Conservation (phyloP, 1,140 invertebrate species). For the Ruditapes philippinarum region DNA sequence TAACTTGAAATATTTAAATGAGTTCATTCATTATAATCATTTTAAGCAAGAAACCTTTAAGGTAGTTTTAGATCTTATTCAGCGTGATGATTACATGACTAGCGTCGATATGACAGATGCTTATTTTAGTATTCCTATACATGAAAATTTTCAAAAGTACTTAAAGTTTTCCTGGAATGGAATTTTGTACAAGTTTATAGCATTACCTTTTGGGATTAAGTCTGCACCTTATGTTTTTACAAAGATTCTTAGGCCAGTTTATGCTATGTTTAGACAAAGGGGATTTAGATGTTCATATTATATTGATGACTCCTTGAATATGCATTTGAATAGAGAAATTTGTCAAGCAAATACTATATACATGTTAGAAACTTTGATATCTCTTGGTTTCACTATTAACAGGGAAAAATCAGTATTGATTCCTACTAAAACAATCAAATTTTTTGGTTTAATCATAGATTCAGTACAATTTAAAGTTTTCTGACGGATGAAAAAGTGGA, state of each 20-base stretch:
- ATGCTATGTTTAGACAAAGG: background rate
- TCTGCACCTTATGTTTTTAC: conserved; percentile 9
- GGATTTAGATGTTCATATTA: conserved; percentile 21
- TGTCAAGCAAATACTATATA: background rate
- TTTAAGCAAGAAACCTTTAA: conserved; percentile 51
- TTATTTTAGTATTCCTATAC: conserved; percentile 25
- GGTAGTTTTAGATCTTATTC: conserved; percentile 42
- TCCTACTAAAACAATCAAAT: too few species aligned
- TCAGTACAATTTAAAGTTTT: too few species aligned
- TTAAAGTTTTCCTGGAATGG: conserved; percentile 29
- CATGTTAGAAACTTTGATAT: background rate
- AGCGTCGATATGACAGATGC: conserved; percentile 31
- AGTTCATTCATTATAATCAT: conserved; percentile 36
- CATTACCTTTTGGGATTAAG: background rate
- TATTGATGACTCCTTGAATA: conserved; percentile 29
- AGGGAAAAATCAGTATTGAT: too few species aligned
- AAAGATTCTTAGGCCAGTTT: conserved; percentile 14
- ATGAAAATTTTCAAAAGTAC: conserved; percentile 17
- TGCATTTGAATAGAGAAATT: background rate
- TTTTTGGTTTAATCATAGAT: too few species aligned
- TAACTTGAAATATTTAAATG: conserved; percentile 24
- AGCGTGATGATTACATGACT: conserved; percentile 38
- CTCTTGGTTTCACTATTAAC: background rate
- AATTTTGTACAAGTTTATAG: conserved; percentile 18
- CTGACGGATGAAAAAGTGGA: too few species aligned